Base-by-base conservation (phyloP, 2,113 vertebrate genomes). In the Scophthalmus maximus region DNA sequence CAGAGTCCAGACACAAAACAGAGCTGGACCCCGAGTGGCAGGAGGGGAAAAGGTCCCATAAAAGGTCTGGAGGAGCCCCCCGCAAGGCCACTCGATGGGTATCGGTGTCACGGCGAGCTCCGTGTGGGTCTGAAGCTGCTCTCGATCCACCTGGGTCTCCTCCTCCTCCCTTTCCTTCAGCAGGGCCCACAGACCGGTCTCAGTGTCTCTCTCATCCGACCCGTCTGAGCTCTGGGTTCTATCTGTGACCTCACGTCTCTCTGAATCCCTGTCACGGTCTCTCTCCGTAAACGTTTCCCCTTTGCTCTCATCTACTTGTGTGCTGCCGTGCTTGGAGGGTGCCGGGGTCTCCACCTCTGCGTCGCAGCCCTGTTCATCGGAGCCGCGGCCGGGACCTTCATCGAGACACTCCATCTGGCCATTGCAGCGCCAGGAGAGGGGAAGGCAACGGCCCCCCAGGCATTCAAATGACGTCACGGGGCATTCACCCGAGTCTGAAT, bases 1-100 rank as follows among this genome's bases (percentile, higher is more conserved):
- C 67, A 96, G 80, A 2, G 92, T 90, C 96, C 96, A 97, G 44
- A 94, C 84, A 76, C 96, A 97, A 26, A 71, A 70, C 64, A 92
- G 62, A 0, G 91, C 78, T 7, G 40, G 38, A 11, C 79, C 86
- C 2, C 44, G 83, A 60, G 49, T 68, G 0, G 85, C 52, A 0
- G 95, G 95, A 15, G 96, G 93, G 5, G 92, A 92, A 63, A 97
- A 95, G 26, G 95, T 94, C 14, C 96, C 96, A 5, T 95, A 97
- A 82, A 97, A 97, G 25, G 91, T 94, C 59, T 93, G 89, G 22
- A 96, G 84, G 38, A 93, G 88, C 2, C 93, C 91, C 20, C 95
- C 96, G 18, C 96, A 96, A n/a, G 91, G 86, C 27, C 89, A 91
- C 17, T 85, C 74, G 0, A 90, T 71, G 11, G 81, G 87, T 46